Conservation (phyloP, 2,888 invertebrate genomes). For the Aphrophora alni region DNA sequence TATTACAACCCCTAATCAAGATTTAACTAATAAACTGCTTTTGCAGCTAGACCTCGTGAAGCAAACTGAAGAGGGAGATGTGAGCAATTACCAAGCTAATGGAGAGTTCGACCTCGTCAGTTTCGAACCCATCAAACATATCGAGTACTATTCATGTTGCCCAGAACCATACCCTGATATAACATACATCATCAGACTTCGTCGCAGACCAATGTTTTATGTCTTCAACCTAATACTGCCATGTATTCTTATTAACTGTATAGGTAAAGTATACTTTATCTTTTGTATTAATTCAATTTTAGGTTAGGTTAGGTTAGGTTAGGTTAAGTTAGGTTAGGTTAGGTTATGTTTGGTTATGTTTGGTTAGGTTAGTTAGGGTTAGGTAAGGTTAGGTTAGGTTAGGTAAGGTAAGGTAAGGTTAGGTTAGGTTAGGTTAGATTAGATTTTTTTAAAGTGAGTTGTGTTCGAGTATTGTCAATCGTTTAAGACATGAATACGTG, state of each 20-base stretch:
- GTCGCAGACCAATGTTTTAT: slow-evolving; percentile 81
- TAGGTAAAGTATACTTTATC: slow-evolving; percentile 65
- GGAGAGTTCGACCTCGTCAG: slow-evolving; percentile 86
- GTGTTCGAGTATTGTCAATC: too few species aligned
- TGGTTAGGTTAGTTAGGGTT: too few species aligned
- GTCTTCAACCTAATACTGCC: slow-evolving; percentile 87
- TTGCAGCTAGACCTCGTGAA: slow-evolving; percentile 74
- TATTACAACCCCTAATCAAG: too few species aligned
- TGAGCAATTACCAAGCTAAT: slow-evolving; percentile 89
- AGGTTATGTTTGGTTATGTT: too few species aligned
- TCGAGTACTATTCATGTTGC: slow-evolving; percentile 80
- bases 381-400: too few species aligned
- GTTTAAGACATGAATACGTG: too few species aligned
- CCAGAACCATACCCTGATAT: slow-evolving; percentile 85
- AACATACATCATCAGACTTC: slow-evolving; percentile 77
- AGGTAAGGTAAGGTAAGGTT: too few species aligned
- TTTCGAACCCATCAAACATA: slow-evolving; percentile 74
- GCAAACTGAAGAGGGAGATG: slow-evolving; percentile 82
- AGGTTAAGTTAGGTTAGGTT: too few species aligned
- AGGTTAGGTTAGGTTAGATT: too few species aligned
- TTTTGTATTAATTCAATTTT: too few species aligned
- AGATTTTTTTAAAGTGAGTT: too few species aligned
- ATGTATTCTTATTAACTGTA: slow-evolving; percentile 83
- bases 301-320: too few species aligned
- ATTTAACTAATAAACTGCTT: background rate